phyloP scores from a whole-genome alignment of 2,797 vertebrate species.

The Nasua narica region DNA sequence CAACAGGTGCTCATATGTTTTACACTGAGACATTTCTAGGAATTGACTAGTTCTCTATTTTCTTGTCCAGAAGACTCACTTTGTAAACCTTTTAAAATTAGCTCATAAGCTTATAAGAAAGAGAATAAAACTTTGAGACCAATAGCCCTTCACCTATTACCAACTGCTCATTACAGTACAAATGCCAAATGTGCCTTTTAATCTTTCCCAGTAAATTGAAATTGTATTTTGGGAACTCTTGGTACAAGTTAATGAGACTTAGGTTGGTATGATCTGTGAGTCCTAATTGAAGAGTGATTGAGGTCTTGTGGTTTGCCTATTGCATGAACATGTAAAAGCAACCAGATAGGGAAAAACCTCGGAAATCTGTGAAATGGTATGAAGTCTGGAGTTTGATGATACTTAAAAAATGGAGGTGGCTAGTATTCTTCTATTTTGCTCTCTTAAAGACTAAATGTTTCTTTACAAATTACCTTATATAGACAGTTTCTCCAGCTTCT shows the following conservation, averaged over 20 bases:
- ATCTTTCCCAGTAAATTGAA: slow-evolving; percentile 45
- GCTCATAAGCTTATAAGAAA: slow-evolving; percentile 8
- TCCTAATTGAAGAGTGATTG: not conserved
- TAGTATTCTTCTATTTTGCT: not conserved
- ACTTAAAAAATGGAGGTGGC: not conserved
- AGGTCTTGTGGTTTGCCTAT: not conserved
- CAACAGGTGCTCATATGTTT: not conserved
- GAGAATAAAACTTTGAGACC: slow-evolving; percentile 6
- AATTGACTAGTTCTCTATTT: not conserved
- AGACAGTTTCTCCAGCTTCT: not conserved
- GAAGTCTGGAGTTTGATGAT: not conserved
- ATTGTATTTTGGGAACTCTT: slow-evolving; percentile 27
- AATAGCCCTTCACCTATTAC: not conserved
- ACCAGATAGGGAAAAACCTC: not conserved
- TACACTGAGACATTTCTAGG: not conserved
- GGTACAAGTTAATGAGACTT: slow-evolving; percentile 42
- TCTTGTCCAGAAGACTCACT: not conserved
- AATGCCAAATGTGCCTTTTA: slow-evolving; percentile 31
- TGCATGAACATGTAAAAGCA: not conserved
- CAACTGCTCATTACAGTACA: slow-evolving; percentile 1
- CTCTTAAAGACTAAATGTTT: not conserved
- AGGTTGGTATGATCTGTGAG: not conserved
- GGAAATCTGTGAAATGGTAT: not conserved
- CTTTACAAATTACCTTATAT: not conserved
- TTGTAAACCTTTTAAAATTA: slow-evolving; percentile 19